Evolutionary conservation across 2,888 invertebrate genomes (phyloP), one percentile per base, ranked within the genome.

Genomic region (Yponomeuta cagnagella): DNA sequence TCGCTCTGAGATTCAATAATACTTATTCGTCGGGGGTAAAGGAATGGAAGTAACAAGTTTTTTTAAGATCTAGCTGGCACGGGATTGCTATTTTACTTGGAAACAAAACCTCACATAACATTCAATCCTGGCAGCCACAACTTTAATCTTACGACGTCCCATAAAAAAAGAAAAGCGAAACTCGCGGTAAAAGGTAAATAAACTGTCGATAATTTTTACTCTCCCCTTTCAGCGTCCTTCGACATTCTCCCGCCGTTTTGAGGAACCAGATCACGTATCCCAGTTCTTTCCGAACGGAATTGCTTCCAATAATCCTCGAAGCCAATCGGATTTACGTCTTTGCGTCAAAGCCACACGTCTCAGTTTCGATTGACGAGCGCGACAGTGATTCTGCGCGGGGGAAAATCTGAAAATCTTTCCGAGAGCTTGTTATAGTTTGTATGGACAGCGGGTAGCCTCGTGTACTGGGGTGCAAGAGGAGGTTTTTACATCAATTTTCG

Each of bases 401-500:
- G 84, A 84, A 84, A 85, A 85, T 85, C 85, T 84, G 82, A 84
- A 84, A 88, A 86, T 84, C 82, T 85, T 83, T 78, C 79, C 77
- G 76, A 76, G 77, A 75, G 79, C 79, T 81, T 66, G 68, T 68
- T 82, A 79, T 79, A 82, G 82, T 89, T 89, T 85, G 87, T 88
- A 88, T 88, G 88, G 85, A 82, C 82, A 82, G 77, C 80, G 79
- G 75, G 76, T 80, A 72, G 78, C 79, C 67, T 33, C 52, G 52
- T 68, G 9, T 52, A 68, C 65, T 65, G 31, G 65, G 65, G 33
- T 33, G 33, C 65, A 65, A 33, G 65, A 64, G 30, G 65, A 83
- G 81, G 86, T 84, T 88, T 88, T 88, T 88, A 90, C 90, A 89
- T 89, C 90, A 90, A 90, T 91, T 91, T 90, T 91, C 89, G 88